phyloP scores from a whole-genome alignment of 2,113 vertebrate genomes.

The Bos indicus region DNA sequence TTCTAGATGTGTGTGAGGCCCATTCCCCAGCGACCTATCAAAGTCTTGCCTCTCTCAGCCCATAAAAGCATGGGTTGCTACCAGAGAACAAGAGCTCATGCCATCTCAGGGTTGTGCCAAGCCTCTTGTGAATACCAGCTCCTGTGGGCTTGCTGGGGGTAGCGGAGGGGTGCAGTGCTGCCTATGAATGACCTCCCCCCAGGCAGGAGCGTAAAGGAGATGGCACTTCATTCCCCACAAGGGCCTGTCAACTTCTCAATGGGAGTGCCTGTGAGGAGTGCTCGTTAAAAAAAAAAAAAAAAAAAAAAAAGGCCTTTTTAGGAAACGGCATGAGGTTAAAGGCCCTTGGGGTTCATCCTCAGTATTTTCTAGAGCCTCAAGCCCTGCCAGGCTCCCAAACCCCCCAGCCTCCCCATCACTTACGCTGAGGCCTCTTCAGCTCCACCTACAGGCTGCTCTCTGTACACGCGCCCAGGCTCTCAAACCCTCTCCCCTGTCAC shows the following conservation, averaged over 20 bases:
- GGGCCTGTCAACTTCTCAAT: not conserved
- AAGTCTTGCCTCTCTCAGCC: not conserved
- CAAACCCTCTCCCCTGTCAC: not conserved
- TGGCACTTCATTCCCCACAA: not conserved
- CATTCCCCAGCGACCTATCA: not conserved
- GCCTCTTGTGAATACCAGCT: not conserved
- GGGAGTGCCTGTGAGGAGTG: not conserved
- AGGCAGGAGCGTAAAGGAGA: not conserved
- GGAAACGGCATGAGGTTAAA: not conserved
- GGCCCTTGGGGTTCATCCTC: not conserved
- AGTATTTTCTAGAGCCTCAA: not conserved
- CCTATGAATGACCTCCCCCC: not conserved
- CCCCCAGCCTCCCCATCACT: not conserved
- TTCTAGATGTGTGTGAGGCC: constrained; percentile 48
- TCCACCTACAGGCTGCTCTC: not conserved
- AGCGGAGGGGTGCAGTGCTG: not conserved
- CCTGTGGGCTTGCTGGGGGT: not conserved
- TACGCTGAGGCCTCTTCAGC: not conserved
- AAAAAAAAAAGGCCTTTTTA: constrained; percentile 6
- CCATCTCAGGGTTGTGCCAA: not conserved
- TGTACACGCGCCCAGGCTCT: not conserved
- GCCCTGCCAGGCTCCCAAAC: not conserved
- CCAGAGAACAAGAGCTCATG: constrained; percentile 24
- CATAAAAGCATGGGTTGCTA: constrained; percentile 12
- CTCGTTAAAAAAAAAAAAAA: not conserved